Percentiles rank a stretch among this genome's conserved stretches.
Conservation (phyloP, 2,888 invertebrate species). For the Lucinisca nassula region DNA sequence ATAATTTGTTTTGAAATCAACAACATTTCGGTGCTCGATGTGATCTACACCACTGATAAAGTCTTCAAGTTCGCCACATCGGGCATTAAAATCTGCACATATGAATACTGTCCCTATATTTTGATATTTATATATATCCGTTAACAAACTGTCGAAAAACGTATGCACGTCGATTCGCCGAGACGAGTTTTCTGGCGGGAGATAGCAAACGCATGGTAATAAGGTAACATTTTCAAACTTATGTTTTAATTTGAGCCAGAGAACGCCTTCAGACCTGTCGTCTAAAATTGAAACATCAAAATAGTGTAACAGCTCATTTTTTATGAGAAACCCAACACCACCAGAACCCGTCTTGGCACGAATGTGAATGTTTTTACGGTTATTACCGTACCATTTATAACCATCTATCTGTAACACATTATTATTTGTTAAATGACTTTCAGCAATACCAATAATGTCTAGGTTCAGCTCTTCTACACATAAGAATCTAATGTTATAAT, state of each 20-base stretch:
- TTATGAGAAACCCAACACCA: not conserved
- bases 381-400: conserved; percentile 3
- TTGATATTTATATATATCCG: conserved; percentile 6
- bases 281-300: not conserved
- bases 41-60: conserved; percentile 3
- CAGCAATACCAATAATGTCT: conserved; percentile 3
- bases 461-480: not conserved
- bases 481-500: not conserved
- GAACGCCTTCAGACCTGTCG: not conserved
- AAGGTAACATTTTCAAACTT: conserved; percentile 1
- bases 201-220: conserved; percentile 16
- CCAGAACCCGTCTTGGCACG: conserved; percentile 5
- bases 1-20: conserved; percentile 4
- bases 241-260: not conserved
- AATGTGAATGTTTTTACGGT: not conserved
- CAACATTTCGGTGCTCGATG: not conserved
- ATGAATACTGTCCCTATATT: not conserved
- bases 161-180: not conserved
- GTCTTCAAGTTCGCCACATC: conserved; percentile 12
- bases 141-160: not conserved
- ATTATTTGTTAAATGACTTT: not conserved
- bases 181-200: conserved; percentile 11
- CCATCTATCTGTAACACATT: not conserved
- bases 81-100: not conserved
- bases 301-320: not conserved